Evolutionary conservation across 2,797 vertebrate species (phyloP).

Genomic region (Microctenopoma lineatum): DNA sequence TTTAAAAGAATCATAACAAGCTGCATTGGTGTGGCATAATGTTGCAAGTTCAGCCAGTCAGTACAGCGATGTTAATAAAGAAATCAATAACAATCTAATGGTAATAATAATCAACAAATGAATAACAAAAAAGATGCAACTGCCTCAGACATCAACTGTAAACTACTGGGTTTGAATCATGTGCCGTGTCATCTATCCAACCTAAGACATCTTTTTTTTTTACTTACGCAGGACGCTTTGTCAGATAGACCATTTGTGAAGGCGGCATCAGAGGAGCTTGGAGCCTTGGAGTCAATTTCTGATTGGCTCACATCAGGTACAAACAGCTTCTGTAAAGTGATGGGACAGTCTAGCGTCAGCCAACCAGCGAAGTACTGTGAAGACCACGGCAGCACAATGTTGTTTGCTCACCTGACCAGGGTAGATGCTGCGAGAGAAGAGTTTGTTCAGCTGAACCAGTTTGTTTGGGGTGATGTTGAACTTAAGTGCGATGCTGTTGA

Average conservation of each 20-base stretch:
- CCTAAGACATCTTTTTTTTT: not conserved
- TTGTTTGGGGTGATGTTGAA: conserved; percentile 98
- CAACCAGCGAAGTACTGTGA: not conserved
- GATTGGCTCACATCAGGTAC: conserved; percentile 79
- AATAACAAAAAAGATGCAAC: no score
- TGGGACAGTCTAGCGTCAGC: conserved; percentile 24
- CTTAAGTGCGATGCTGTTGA: conserved; percentile 94
- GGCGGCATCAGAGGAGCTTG: conserved; percentile 33
- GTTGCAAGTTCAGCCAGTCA: no score
- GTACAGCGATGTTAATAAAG: no score
- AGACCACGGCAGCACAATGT: not conserved
- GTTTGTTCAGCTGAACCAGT: conserved; percentile 95
- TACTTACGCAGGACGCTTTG: conserved; percentile 65
- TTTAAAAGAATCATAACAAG: no score
- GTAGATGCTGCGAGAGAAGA: conserved; percentile 93
- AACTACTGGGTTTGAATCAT: not conserved
- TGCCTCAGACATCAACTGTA: no score
- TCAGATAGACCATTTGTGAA: conserved; percentile 44
- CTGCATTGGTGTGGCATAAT: no score
- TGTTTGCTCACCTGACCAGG: conserved; percentile 91
- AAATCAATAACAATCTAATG: no score
- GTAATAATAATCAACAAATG: no score
- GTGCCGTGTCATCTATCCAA: not conserved
- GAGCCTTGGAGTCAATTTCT: conserved; percentile 67
- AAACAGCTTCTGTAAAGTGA: conserved; percentile 79